phyloP scores from a whole-genome alignment of 2,797 vertebrate species.

The Loris lydekkerianus region DNA sequence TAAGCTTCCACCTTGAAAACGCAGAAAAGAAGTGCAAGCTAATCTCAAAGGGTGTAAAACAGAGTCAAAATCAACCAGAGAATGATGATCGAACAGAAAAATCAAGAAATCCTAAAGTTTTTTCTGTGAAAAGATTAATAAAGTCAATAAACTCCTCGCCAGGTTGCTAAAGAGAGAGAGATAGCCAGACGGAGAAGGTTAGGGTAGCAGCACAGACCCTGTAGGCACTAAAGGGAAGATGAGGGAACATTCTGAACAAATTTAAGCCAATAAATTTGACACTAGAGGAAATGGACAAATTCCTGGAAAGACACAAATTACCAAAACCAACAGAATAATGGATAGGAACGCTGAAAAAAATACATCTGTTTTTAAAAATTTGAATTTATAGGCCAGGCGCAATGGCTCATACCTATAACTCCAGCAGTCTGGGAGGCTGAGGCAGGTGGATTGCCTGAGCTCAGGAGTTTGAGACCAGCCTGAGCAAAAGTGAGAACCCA shows the following conservation, averaged over 20 bases:
- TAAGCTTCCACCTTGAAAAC: background rate
- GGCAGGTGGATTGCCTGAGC: no score
- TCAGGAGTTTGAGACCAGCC: no score
- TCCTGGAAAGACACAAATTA: background rate
- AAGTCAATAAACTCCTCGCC: background rate
- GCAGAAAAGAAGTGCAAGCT: background rate
- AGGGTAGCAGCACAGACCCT: no score
- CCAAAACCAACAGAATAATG: constrained; percentile 28
- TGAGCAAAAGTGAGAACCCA: no score
- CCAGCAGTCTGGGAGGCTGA: no score
- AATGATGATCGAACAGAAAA: background rate
- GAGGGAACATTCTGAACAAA: background rate
- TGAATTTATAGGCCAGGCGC: background rate
- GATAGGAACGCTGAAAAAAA: background rate
- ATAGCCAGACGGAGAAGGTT: background rate
- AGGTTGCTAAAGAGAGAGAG: background rate
- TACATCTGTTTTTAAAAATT: background rate
- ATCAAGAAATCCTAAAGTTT: background rate
- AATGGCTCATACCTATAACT: no score
- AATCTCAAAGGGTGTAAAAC: background rate
- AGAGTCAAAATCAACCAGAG: background rate
- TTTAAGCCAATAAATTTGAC: background rate
- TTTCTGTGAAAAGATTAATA: background rate
- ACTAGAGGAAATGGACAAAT: background rate
- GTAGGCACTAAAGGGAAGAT: background rate